Evolutionary conservation across 2,113 vertebrate genomes (phyloP).

Genomic region (Myiozetetes cayanensis): DNA sequence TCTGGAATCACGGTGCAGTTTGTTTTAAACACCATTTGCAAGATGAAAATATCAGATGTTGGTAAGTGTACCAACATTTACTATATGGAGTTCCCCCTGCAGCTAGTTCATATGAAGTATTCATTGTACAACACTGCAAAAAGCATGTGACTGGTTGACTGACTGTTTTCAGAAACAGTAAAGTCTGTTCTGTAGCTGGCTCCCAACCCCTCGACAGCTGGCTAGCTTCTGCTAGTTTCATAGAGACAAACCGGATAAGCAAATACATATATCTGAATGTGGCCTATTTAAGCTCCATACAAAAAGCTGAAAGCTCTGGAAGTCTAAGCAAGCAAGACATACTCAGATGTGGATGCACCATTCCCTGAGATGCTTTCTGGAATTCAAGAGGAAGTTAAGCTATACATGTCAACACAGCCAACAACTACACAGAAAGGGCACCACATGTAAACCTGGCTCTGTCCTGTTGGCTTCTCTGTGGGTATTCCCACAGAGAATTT

Average conservation of each 20-base stretch:
- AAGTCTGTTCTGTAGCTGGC: neutral
- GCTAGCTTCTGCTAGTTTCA: neutral
- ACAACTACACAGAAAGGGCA: accelerated
- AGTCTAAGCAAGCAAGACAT: neutral
- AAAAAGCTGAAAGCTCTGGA: neutral
- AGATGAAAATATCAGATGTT: neutral
- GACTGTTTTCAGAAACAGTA: neutral
- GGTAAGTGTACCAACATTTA: neutral
- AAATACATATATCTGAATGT: neutral
- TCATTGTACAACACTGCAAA: neutral
- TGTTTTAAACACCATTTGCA: neutral
- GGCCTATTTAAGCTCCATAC: neutral
- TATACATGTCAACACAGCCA: neutral
- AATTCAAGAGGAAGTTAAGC: neutral
- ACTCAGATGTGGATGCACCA: neutral
- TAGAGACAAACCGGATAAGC: neutral
- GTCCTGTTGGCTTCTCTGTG: neutral
- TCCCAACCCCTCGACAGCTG: neutral
- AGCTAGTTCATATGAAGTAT: neutral
- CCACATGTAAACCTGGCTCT: neutral
- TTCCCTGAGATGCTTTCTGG: neutral
- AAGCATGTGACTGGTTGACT: neutral
- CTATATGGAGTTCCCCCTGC: neutral
- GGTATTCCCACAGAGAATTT: neutral
- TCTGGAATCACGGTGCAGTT: neutral